Evolutionary conservation across 1,140 invertebrate genomes (phyloP).

Genomic region (Drosophila gunungcola): DNA sequence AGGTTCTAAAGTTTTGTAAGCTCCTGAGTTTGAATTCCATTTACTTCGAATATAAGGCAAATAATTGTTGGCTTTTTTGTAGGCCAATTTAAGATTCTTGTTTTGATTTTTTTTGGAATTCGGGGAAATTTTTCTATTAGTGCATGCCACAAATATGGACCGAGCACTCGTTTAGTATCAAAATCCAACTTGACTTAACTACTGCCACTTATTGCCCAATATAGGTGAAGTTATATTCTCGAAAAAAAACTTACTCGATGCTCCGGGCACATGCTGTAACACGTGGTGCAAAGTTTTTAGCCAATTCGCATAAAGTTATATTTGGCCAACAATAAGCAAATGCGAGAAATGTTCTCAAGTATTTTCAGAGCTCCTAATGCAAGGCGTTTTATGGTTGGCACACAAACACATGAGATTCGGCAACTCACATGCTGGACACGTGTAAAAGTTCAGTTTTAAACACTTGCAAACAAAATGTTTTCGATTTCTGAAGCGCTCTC

Average conservation of each 20-base stretch:
- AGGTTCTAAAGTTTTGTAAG: too few species aligned
- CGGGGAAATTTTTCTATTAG: not conserved
- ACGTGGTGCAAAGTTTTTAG: slow-evolving; percentile 60
- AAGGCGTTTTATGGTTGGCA: slow-evolving; percentile 43
- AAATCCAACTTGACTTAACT: slow-evolving; percentile 44
- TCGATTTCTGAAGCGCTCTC: slow-evolving; percentile 58
- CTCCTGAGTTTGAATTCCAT: too few species aligned
- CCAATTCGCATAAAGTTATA: slow-evolving; percentile 56
- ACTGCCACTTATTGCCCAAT: slow-evolving; percentile 47
- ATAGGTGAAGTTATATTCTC: slow-evolving; percentile 47
- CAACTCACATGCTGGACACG: slow-evolving; percentile 73
- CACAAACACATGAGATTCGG: slow-evolving; percentile 13
- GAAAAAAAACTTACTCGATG: slow-evolving; percentile 45
- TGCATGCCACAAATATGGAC: slow-evolving; percentile 11
- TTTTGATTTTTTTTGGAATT: too few species aligned
- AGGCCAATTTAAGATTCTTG: too few species aligned
- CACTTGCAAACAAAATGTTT: slow-evolving; percentile 75
- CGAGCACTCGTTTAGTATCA: slow-evolving; percentile 23
- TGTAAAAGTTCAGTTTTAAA: slow-evolving; percentile 79
- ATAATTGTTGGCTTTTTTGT: too few species aligned
- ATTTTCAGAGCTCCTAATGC: slow-evolving; percentile 57
- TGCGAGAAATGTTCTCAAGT: slow-evolving; percentile 52
- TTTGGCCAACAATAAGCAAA: slow-evolving; percentile 55
- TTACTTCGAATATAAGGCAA: too few species aligned
- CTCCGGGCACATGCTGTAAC: slow-evolving; percentile 28